Base-by-base conservation (phyloP, 2,797 vertebrate genomes). In the Pogonophryne albipinna region DNA sequence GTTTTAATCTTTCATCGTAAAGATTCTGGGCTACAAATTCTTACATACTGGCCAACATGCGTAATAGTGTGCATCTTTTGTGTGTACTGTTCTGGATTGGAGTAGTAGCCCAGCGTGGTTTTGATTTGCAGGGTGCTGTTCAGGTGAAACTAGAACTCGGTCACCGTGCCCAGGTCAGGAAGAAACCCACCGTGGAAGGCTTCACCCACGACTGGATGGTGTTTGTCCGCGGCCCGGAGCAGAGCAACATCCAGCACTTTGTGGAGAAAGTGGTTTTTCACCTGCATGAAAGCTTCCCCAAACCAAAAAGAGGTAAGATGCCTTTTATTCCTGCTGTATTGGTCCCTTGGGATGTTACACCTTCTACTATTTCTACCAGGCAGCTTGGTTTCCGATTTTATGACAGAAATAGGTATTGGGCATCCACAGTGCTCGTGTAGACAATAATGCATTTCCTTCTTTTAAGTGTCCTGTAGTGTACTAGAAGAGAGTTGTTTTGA, bases 181-280 rank as follows among this genome's bases (percentile, higher is more conserved):
- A 96, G 95, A 99, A 98, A 95, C 97, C 98, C 92, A 99, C 98
- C 0, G 96, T 97, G 91, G 98, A 99, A 90, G 98, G 98, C 78
- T 99, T 99, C 92, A 99, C 98, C 76, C 98, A 99, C 90, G 98
- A 99, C 95, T 99, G 98, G 98, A 97, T 98, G 96, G 98, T 99
- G 94, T 99, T 99, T 79, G 98, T 99, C 85, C 95, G 98, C 82
- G 98, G 98, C 78, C 97, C 98, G 1, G 98, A 99, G 87, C 97
- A 99, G 90, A 97, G 96, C 92, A 99, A 99, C 95, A 98, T 99
- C 87, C 98, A 99, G 95, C 97, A 99, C 96, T 99, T 99, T 90
- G 98, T 99, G 95, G 98, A 99, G 93, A 99, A 99, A 94, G 98
- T 99, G 61, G 97, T 99, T 80, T 99, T 99, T 93, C 97, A 99